phyloP scores from a whole-genome alignment of 2,797 vertebrate genomes.

The Pristis pectinata region DNA sequence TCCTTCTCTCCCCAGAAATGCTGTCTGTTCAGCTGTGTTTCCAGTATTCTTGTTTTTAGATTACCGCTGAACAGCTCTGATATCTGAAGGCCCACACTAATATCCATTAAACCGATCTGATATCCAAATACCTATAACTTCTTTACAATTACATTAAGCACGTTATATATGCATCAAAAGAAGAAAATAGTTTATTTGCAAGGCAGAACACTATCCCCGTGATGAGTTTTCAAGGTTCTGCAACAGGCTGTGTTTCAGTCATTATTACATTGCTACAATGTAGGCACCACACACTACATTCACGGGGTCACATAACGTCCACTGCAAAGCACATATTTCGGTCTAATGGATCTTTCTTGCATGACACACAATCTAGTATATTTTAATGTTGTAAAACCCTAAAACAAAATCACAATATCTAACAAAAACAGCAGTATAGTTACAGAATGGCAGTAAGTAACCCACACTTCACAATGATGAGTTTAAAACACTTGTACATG shows the following conservation, averaged over 20 bases:
- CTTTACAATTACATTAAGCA: too few relatives aligned
- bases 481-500: background rate
- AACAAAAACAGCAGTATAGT: background rate
- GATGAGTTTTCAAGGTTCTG: too few relatives aligned
- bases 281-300: too few relatives aligned
- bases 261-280: too few relatives aligned
- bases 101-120: background rate
- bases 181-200: too few relatives aligned
- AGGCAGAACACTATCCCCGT: too few relatives aligned
- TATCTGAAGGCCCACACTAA: background rate
- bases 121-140: background rate
- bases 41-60: too few relatives aligned
- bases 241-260: too few relatives aligned
- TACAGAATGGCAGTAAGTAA: background rate
- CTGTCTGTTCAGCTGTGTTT: too few relatives aligned
- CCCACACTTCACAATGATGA: background rate
- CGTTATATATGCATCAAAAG: too few relatives aligned
- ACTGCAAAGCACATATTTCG: background rate
- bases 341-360: background rate
- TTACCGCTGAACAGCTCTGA: background rate
- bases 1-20: too few relatives aligned
- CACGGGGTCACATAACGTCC: too few relatives aligned
- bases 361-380: background rate
- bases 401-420: background rate
- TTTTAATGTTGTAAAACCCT: background rate